A percentile compares a stretch with the other conserved stretches of the same genome.
phyloP scores from a whole-genome alignment of 1,140 invertebrate species.

The Asbolus verrucosus region DNA sequence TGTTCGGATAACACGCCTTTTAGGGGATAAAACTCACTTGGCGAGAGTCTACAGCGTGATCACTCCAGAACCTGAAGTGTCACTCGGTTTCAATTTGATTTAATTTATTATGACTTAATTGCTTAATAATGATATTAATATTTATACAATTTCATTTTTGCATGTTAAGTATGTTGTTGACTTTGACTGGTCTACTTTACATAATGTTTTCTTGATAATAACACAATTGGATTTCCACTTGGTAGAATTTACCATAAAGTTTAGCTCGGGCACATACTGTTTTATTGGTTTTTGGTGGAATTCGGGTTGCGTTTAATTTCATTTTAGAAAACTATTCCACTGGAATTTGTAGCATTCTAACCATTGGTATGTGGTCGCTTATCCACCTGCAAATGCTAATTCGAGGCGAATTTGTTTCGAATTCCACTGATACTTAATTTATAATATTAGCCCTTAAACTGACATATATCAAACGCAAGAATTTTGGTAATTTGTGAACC shows the following conservation, averaged over 20 bases:
- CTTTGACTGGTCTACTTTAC: neutral
- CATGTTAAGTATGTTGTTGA: conserved; percentile 5
- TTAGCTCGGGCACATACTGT: too few species aligned
- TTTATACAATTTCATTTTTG: conserved; percentile 20
- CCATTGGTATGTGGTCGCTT: too few species aligned
- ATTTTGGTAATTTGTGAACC: too few species aligned
- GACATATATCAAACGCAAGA: too few species aligned
- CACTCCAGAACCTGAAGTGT: neutral
- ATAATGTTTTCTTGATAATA: neutral
- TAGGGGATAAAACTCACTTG: neutral
- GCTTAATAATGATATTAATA: conserved; percentile 13
- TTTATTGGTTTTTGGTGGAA: too few species aligned
- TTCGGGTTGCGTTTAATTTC: conserved; percentile 1
- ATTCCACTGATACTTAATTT: conserved; percentile 9
- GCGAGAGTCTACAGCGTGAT: neutral
- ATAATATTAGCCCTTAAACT: too few species aligned
- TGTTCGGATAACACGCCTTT: neutral
- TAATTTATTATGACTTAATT: conserved; percentile 5
- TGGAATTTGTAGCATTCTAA: conserved; percentile 10
- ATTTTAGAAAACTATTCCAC: conserved; percentile 6
- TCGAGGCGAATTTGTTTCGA: neutral
- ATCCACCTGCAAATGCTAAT: conserved; percentile 1
- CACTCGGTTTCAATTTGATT: conserved; percentile 1
- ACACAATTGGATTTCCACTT: neutral
- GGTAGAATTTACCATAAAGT: too few species aligned